Conservation (phyloP, 2,113 vertebrate genomes). For the Daphoenositta chrysoptera region DNA sequence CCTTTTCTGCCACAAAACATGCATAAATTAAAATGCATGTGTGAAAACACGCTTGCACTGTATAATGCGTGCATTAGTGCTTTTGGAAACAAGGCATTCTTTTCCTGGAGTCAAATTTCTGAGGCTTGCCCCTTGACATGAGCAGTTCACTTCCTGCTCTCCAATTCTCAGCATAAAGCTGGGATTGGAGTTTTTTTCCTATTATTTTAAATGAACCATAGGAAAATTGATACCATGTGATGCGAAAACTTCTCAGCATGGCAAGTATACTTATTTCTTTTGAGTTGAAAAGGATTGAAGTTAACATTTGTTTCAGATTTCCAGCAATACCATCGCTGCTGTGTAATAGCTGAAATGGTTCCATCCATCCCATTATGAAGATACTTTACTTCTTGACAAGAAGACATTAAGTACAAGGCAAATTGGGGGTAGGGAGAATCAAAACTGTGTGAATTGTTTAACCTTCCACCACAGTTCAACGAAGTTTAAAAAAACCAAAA, state of each 20-base stretch:
- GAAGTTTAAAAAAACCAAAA: not conserved
- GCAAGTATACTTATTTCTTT: not conserved
- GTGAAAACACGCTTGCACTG: not conserved
- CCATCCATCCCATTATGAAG: conserved; percentile 28
- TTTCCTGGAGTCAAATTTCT: not conserved
- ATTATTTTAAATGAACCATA: not conserved
- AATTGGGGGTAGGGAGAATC: conserved; percentile 8
- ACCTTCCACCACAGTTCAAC: conserved; percentile 73
- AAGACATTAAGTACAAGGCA: conserved; percentile 36
- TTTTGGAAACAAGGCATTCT: not conserved
- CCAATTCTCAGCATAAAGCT: not conserved
- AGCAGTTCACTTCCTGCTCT: not conserved
- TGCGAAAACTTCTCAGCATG: not conserved
- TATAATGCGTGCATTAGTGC: not conserved
- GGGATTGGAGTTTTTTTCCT: not conserved
- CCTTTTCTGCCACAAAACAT: not conserved
- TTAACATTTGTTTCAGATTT: conserved; percentile 52
- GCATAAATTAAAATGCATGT: not conserved
- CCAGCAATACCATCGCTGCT: conserved; percentile 24
- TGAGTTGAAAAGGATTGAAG: not conserved
- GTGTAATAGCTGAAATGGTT: conserved; percentile 40
- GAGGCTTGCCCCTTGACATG: not conserved
- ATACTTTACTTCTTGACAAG: conserved; percentile 60
- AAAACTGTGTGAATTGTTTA: conserved; percentile 77
- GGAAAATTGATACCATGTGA: conserved; percentile 14